phyloP scores from a whole-genome alignment of 1,140 invertebrate species.

The Augochlora pura region DNA sequence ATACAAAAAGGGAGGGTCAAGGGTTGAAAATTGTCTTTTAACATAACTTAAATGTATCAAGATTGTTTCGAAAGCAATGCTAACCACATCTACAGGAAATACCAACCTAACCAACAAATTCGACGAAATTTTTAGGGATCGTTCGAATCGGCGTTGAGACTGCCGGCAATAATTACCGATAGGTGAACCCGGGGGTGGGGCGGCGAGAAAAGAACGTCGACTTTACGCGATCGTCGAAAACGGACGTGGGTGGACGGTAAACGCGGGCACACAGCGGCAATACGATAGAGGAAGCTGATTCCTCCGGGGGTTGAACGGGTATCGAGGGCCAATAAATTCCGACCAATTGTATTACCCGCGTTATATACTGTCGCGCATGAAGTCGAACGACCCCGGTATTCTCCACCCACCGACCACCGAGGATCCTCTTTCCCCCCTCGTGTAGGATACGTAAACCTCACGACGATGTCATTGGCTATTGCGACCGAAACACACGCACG shows the following conservation, averaged over 20 bases:
- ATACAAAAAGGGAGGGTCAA: too few species aligned
- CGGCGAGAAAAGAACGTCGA: neutral
- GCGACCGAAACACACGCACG: slow-evolving; percentile 48
- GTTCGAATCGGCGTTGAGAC: neutral
- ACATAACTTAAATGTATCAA: too few species aligned
- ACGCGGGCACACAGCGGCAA: slow-evolving; percentile 35
- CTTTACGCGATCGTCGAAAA: slow-evolving; percentile 53
- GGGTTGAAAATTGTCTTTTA: too few species aligned
- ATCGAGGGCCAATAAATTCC: slow-evolving; percentile 70
- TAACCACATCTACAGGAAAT: too few species aligned
- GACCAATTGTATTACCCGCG: slow-evolving; percentile 71
- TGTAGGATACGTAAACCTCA: slow-evolving; percentile 37
- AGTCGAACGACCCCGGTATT: slow-evolving; percentile 66
- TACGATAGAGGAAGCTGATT: slow-evolving; percentile 67
- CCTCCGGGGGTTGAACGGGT: slow-evolving; percentile 47
- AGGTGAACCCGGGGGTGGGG: neutral
- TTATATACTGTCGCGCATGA: slow-evolving; percentile 72
- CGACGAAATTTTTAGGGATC: neutral
- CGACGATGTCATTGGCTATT: slow-evolving; percentile 51
- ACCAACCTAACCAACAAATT: slow-evolving; percentile 26
- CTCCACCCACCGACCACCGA: slow-evolving; percentile 24
- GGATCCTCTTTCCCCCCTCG: slow-evolving; percentile 32
- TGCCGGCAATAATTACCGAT: slow-evolving; percentile 25
- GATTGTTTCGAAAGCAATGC: too few species aligned
- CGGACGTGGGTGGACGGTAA: slow-evolving; percentile 53